Percentiles rank a stretch among this genome's conserved stretches.
These are phyloP conservation scores for Cathartes aura DNA, from an alignment of 2,113 vertebrate species.

Conservation along the genomic window DNA sequence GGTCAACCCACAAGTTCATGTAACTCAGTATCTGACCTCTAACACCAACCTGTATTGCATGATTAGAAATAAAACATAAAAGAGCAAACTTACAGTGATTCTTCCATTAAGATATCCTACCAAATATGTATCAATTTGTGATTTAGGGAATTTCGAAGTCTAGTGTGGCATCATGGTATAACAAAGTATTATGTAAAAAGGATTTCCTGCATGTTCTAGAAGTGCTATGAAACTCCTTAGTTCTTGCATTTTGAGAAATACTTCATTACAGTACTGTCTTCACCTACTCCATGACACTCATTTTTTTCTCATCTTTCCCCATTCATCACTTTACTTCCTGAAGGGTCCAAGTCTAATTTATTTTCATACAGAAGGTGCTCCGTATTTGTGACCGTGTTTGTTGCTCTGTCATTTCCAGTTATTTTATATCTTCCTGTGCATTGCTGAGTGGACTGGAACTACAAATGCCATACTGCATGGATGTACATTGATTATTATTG, in stretches of 20 bases:
- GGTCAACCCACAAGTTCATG: not conserved
- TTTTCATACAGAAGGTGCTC: not conserved
- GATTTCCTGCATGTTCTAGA: not conserved
- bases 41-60: not conserved
- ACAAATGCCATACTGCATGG: not conserved
- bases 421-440: not conserved
- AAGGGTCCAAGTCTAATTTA: not conserved
- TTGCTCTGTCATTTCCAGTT: not conserved
- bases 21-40: not conserved
- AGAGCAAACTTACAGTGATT: not conserved
- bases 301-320: not conserved
- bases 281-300: not conserved
- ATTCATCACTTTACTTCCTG: not conserved
- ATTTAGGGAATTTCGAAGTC: not conserved
- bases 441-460: not conserved
- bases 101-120: not conserved
- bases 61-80: not conserved
- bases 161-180: not conserved
- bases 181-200: not conserved
- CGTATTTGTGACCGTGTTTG: not conserved
- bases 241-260: not conserved
- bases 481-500: not conserved
- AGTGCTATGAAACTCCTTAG: not conserved
- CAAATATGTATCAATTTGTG: not conserved
- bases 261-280: not conserved